phyloP scores from a whole-genome alignment of 2,113 vertebrate species.

The Ameiurus melas region DNA sequence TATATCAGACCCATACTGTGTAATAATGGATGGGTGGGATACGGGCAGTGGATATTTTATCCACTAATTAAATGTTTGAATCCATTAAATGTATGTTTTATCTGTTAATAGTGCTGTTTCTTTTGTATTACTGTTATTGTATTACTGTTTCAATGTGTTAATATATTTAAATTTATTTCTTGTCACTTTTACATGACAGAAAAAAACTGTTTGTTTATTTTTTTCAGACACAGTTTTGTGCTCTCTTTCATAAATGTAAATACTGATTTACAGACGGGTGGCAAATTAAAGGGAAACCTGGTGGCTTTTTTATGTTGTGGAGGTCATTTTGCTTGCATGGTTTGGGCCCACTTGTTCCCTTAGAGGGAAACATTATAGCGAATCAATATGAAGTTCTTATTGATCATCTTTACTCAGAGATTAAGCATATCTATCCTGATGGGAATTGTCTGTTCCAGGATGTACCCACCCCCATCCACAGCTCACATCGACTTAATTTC shows the following conservation, averaged over 20 bases:
- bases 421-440: not conserved
- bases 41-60: conserved; percentile 48
- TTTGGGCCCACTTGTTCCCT: not conserved
- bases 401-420: not conserved
- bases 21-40: conserved; percentile 52
- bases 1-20: conserved; percentile 49
- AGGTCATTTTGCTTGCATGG: not conserved
- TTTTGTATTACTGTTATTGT: conserved; percentile 63
- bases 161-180: conserved; percentile 63
- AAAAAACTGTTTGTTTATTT: conserved; percentile 63
- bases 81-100: conserved; percentile 48
- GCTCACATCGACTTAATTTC: not conserved
- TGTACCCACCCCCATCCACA: not conserved
- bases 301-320: not conserved
- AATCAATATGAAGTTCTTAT: not conserved
- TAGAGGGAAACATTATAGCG: not conserved
- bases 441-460: not conserved
- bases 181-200: conserved; percentile 53
- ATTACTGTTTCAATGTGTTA: conserved; percentile 62
- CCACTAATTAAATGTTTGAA: conserved; percentile 46
- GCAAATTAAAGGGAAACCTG: conserved; percentile 18
- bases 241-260: conserved; percentile 63
- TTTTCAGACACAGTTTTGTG: conserved; percentile 52
- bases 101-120: conserved; percentile 62
- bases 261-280: conserved; percentile 52